A percentile compares a stretch with the other conserved stretches of the same genome.
phyloP scores from a whole-genome alignment of 1,140 invertebrate genomes.

The Tribolium madens region DNA sequence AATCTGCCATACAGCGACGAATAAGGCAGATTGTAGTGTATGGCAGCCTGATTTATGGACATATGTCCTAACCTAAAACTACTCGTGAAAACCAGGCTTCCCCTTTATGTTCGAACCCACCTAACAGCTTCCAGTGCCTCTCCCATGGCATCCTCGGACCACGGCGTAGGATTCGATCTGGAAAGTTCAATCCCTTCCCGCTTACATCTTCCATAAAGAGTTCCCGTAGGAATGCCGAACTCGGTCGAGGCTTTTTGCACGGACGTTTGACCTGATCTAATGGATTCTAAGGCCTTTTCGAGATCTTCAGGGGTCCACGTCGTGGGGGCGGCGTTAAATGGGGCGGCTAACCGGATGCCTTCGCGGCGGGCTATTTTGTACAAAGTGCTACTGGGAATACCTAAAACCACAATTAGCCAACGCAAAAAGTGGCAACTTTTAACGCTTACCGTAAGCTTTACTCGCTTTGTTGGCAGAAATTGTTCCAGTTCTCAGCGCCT shows the following conservation, averaged over 20 bases:
- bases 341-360: slow-evolving; percentile 86
- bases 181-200: slow-evolving; percentile 89
- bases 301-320: slow-evolving; percentile 87
- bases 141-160: slow-evolving; percentile 91
- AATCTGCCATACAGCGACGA: slow-evolving; percentile 89
- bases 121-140: slow-evolving; percentile 89
- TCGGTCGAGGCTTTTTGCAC: slow-evolving; percentile 87
- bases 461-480: slow-evolving; percentile 92
- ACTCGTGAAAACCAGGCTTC: background rate
- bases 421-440: background rate
- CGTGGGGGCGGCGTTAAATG: slow-evolving; percentile 91
- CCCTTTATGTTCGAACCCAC: slow-evolving; percentile 65
- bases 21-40: slow-evolving; percentile 90
- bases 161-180: slow-evolving; percentile 86
- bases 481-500: slow-evolving; percentile 82
- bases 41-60: slow-evolving; percentile 94
- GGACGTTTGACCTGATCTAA: slow-evolving; percentile 83
- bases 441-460: slow-evolving; percentile 81
- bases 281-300: slow-evolving; percentile 84
- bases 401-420: slow-evolving; percentile 61
- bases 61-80: slow-evolving; percentile 84
- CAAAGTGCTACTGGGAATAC: slow-evolving; percentile 88
- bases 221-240: slow-evolving; percentile 87
- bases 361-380: slow-evolving; percentile 91
- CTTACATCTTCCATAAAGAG: slow-evolving; percentile 88